Evolutionary conservation across 2,797 vertebrate species (phyloP).

Genomic region (Gadopsis marmoratus): DNA sequence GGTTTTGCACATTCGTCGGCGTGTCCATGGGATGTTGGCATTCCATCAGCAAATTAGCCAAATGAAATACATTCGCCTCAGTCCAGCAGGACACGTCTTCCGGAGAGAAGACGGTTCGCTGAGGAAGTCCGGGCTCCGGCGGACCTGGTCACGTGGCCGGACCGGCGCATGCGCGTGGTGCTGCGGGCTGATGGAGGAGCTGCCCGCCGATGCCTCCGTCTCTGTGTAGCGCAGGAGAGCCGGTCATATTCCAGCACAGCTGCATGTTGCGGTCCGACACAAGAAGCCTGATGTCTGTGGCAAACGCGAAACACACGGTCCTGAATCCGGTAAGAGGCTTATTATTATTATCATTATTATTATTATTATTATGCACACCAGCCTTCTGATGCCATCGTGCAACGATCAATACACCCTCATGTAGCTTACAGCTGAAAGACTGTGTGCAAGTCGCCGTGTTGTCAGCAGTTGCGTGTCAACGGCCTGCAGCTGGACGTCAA

Average conservation of each 20-base stretch:
- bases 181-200: constrained; percentile 39
- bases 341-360: background rate
- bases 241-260: constrained; percentile 25
- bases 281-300: constrained; percentile 82
- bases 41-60: too few species aligned
- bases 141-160: constrained; percentile 45
- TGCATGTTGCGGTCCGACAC: constrained; percentile 55
- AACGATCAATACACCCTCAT: constrained; percentile 10
- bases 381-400: background rate
- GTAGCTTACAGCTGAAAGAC: constrained; percentile 14
- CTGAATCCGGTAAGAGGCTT: constrained; percentile 83
- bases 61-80: too few species aligned
- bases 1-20: too few species aligned
- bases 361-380: background rate
- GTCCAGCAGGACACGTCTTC: background rate
- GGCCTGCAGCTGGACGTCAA: background rate
- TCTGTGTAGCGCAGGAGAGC: constrained; percentile 40
- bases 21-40: too few species aligned
- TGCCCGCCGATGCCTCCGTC: constrained; percentile 35
- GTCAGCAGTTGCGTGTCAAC: background rate
- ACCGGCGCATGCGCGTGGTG: constrained; percentile 60
- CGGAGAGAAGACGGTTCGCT: too few species aligned
- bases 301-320: constrained; percentile 85
- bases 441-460: background rate
- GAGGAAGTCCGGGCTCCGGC: background rate